Conservation (phyloP, 1,140 invertebrate genomes). For the Drosophila ogumai region DNA sequence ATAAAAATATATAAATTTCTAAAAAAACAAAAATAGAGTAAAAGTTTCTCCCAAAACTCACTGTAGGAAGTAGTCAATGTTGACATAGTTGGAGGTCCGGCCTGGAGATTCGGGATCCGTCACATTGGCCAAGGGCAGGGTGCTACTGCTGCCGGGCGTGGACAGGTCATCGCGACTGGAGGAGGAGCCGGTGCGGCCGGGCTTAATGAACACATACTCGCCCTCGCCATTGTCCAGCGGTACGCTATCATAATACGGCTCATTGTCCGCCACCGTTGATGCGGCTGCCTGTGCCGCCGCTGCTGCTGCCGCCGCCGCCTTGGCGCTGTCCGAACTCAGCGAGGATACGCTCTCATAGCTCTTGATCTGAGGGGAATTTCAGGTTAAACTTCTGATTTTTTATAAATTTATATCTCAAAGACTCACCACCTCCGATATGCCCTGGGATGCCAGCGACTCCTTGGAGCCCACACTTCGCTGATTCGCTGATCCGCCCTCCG, state of each 20-base stretch:
- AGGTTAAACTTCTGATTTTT: no score
- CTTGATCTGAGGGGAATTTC: conserved; percentile 85
- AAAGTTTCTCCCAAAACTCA: conserved; percentile 75
- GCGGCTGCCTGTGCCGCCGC: conserved; percentile 35
- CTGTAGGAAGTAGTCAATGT: conserved; percentile 95
- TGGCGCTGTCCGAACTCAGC: conserved; percentile 85
- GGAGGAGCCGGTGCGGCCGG: conserved; percentile 87
- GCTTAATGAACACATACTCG: conserved; percentile 91
- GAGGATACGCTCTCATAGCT: conserved; percentile 88
- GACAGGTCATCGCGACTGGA: conserved; percentile 88
- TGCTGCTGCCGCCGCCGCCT: conserved; percentile 49
- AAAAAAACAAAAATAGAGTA: neutral
- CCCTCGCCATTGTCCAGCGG: conserved; percentile 91
- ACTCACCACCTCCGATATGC: conserved; percentile 83
- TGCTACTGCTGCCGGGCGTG: conserved; percentile 88
- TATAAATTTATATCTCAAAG: neutral
- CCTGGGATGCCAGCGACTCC: conserved; percentile 81
- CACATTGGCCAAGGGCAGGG: conserved; percentile 85
- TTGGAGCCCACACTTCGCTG: conserved; percentile 76
- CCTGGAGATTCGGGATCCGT: conserved; percentile 90
- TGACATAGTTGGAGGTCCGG: conserved; percentile 93
- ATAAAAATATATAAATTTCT: no score
- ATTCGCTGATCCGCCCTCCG: conserved; percentile 34
- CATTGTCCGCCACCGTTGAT: conserved; percentile 84
- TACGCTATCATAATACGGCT: conserved; percentile 93